These are phyloP conservation scores for Luscinia megarhynchos DNA, from an alignment of 2,797 vertebrate species.

Conservation along the genomic window DNA sequence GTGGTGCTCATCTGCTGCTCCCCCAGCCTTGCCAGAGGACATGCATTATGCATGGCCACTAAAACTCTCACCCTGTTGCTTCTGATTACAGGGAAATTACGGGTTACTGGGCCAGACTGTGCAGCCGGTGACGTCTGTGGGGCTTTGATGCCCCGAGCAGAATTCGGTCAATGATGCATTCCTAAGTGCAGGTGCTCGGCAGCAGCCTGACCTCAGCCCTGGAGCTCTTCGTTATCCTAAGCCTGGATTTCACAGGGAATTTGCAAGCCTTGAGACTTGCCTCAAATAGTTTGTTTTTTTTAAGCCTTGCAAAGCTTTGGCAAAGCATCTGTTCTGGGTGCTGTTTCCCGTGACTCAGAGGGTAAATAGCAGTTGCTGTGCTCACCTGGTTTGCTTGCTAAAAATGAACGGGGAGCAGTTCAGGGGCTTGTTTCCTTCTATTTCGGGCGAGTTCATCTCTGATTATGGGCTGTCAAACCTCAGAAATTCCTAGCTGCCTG, in stretches of 20 bases:
- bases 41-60: slow-evolving; percentile 6
- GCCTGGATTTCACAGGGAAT: background rate
- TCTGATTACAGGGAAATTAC: background rate
- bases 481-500: background rate
- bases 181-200: background rate
- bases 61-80: slow-evolving; percentile 31
- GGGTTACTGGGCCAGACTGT: slow-evolving; percentile 7
- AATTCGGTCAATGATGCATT: background rate
- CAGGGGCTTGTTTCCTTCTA: slow-evolving; percentile 28
- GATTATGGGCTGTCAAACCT: slow-evolving; percentile 29
- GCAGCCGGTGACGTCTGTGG: background rate
- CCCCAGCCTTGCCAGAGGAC: background rate
- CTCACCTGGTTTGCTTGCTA: slow-evolving; percentile 34
- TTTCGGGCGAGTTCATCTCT: background rate
- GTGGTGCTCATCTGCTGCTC: background rate
- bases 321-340: background rate
- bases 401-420: background rate
- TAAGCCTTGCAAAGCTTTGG: background rate
- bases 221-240: background rate
- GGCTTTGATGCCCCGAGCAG: background rate
- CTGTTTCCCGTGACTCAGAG: slow-evolving; percentile 47
- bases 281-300: background rate
- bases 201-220: slow-evolving; percentile 6
- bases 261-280: background rate
- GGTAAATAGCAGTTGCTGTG: slow-evolving; percentile 13